Evolutionary conservation across 30 jellyfish, hydroid and myxozoan species (phyloP).

Genomic region (Aurelia coerulea): DNA sequence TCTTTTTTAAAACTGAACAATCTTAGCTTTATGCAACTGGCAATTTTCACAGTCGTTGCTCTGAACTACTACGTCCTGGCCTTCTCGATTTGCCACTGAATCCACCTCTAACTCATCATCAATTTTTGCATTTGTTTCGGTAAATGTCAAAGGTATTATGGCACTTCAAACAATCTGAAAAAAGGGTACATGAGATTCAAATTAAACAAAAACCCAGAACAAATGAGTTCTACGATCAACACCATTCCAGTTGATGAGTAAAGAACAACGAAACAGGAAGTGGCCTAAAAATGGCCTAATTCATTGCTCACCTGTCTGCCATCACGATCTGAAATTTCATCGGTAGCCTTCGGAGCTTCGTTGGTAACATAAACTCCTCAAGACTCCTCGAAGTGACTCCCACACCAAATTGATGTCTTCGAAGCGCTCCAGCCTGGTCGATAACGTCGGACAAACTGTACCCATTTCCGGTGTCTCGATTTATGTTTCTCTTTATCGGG

Average conservation of each 20-base stretch:
- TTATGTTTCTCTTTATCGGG: constrained; percentile 34
- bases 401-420: constrained; percentile 10
- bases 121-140: background rate
- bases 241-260: no score
- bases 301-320: background rate
- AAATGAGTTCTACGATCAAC: background rate
- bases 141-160: background rate
- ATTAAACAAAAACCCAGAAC: background rate
- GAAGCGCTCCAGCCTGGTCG: constrained; percentile 49
- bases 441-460: constrained; percentile 48
- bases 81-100: background rate
- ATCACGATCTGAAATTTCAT: constrained; percentile 14
- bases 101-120: background rate
- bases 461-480: constrained; percentile 32
- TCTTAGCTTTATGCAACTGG: background rate
- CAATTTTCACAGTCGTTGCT: constrained; percentile 29
- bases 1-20: background rate
- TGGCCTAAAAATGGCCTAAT: background rate
- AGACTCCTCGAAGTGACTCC: constrained; percentile 30
- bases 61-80: background rate
- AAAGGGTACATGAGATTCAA: background rate
- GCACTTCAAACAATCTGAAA: constrained; percentile 37
- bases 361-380: constrained; percentile 16
- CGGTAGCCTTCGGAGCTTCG: background rate
- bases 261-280: background rate